Percentiles rank a stretch among this genome's conserved stretches.
These are phyloP conservation scores for Montifringilla adamsi DNA, from an alignment of 2,113 vertebrate genomes.

Conservation along the genomic window DNA sequence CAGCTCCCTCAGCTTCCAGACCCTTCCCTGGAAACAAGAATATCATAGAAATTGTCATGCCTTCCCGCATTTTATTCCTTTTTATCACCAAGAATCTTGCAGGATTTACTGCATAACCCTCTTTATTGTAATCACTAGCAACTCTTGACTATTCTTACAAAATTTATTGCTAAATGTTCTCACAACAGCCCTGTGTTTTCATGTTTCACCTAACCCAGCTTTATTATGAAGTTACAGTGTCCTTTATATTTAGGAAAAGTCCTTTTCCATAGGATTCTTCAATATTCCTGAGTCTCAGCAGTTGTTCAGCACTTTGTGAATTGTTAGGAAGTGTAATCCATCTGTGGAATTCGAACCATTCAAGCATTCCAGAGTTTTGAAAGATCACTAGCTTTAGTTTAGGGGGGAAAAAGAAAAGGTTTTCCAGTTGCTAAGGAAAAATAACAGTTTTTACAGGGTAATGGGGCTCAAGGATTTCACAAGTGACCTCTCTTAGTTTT, in stretches of 20 bases:
- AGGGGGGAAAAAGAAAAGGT: fast-evolving
- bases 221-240: background rate
- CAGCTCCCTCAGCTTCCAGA: background rate
- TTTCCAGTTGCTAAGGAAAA: background rate
- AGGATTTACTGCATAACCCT: background rate
- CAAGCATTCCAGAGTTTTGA: background rate
- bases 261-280: background rate
- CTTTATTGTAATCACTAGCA: background rate
- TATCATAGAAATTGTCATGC: background rate
- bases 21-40: background rate
- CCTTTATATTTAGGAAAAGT: background rate
- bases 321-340: background rate
- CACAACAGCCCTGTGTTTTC: background rate
- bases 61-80: background rate
- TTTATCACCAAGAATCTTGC: fast-evolving
- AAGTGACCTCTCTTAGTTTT: background rate
- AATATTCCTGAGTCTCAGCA: background rate
- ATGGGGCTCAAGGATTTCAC: background rate
- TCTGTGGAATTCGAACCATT: fast-evolving
- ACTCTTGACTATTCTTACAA: background rate
- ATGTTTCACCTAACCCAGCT: background rate
- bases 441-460: background rate
- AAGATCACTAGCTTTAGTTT: background rate
- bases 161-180: background rate
- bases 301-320: background rate